Conservation (phyloP, 2,888 invertebrate genomes). For the Lysandra coridon region DNA sequence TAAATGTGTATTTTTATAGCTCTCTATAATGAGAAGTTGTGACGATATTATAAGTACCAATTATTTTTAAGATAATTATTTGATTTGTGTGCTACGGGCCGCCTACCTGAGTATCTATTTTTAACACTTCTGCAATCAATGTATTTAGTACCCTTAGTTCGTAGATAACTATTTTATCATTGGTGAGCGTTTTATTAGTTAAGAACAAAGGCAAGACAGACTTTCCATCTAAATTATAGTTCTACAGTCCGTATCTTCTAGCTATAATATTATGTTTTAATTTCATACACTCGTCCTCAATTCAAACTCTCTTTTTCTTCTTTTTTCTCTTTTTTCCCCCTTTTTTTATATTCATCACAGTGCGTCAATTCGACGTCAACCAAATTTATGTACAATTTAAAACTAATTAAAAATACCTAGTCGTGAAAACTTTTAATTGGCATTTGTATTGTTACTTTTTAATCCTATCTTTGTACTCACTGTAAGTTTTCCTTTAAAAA, state of each 20-base stretch:
- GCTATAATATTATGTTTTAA: no score
- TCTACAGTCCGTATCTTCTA: not conserved
- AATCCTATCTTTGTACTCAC: no score
- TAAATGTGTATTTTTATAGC: slow-evolving; percentile 33
- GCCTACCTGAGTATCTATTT: not conserved
- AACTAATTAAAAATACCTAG: no score
- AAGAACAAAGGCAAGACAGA: not conserved
- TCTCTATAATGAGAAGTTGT: slow-evolving; percentile 27
- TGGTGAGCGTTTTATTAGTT: not conserved
- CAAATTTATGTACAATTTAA: no score
- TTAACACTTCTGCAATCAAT: not conserved
- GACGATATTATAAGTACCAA: slow-evolving; percentile 20
- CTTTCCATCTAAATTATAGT: not conserved
- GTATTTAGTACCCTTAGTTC: not conserved
- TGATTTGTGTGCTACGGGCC: not conserved
- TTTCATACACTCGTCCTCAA: no score
- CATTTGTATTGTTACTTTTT: no score
- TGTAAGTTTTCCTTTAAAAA: not conserved
- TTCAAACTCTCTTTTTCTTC: no score
- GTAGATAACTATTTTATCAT: not conserved
- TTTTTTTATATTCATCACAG: no score
- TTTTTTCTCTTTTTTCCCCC: no score
- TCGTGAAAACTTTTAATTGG: no score
- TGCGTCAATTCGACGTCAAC: no score
- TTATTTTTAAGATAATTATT: slow-evolving; percentile 13